phyloP scores from a whole-genome alignment of 2,797 vertebrate species.

The Gephyroberyx darwinii region DNA sequence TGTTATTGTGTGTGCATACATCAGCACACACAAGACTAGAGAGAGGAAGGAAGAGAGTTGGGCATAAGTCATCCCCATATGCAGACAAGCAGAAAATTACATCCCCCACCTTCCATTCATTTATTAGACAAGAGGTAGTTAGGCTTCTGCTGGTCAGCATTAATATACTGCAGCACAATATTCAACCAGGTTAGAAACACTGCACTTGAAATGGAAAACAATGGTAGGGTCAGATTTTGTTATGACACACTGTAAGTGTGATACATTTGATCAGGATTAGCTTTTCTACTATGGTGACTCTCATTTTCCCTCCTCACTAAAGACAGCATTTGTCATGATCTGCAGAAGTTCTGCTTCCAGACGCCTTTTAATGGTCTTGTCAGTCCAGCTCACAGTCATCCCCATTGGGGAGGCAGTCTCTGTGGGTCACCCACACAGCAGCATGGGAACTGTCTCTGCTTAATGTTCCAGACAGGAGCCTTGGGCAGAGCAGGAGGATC shows the following conservation, averaged over 20 bases:
- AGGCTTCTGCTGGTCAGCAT: constrained; percentile 80
- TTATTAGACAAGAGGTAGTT: constrained; percentile 78
- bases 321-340: constrained; percentile 36
- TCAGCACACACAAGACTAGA: constrained; percentile 39
- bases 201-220: constrained; percentile 15
- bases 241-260: constrained; percentile 12
- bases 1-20: constrained; percentile 30
- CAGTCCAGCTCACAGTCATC: constrained; percentile 51
- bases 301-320: constrained; percentile 3
- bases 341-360: constrained; percentile 34
- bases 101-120: constrained; percentile 75
- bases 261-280: constrained; percentile 11
- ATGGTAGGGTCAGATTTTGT: constrained; percentile 8
- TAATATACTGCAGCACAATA: constrained; percentile 63
- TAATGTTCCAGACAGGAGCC: constrained; percentile 76
- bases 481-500: constrained; percentile 66
- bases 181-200: constrained; percentile 31
- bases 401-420: constrained; percentile 52
- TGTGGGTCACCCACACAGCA: constrained; percentile 58
- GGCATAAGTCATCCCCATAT: constrained; percentile 81
- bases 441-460: constrained; percentile 66
- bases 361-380: constrained; percentile 52
- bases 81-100: constrained; percentile 88
- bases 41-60: constrained; percentile 68
- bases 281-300: constrained; percentile 1